Conservation (phyloP, 2,797 vertebrate species). For the Gymnothorax javanicus region DNA sequence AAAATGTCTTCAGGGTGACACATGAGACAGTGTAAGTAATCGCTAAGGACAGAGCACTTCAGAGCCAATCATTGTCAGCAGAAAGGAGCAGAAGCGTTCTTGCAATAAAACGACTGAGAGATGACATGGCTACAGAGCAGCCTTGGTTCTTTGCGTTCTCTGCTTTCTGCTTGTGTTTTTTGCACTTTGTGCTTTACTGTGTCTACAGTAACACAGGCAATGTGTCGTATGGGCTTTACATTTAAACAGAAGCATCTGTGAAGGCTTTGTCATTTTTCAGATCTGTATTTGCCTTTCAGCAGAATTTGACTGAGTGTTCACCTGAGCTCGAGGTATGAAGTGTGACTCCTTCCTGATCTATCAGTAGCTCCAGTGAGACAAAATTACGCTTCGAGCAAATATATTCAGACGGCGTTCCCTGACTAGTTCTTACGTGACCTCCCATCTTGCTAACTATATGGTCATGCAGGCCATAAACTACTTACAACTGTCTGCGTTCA, state of each 20-base stretch:
- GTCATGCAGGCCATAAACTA: background rate
- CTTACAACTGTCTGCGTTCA: background rate
- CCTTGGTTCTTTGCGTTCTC: background rate
- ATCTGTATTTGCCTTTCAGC: background rate
- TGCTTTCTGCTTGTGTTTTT: background rate
- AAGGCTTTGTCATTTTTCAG: background rate
- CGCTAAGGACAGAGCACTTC: conserved; percentile 59
- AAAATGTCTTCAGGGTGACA: conserved; percentile 49
- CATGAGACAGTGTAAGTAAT: conserved; percentile 62
- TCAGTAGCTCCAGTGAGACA: background rate
- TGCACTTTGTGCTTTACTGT: background rate
- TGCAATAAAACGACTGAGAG: background rate
- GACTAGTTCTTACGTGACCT: background rate
- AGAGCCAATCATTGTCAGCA: conserved; percentile 60
- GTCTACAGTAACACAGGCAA: background rate
- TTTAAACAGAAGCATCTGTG: background rate
- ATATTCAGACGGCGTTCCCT: background rate
- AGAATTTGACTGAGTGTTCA: background rate
- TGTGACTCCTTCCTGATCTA: background rate
- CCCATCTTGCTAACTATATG: background rate
- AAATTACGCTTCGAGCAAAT: background rate
- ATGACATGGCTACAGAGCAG: conserved; percentile 5
- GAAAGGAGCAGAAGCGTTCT: background rate
- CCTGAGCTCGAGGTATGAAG: background rate
- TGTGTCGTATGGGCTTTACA: background rate